Evolutionary conservation across 23 tunicate species (phyloP).

Genomic region (Clavelina lepadiformis): DNA sequence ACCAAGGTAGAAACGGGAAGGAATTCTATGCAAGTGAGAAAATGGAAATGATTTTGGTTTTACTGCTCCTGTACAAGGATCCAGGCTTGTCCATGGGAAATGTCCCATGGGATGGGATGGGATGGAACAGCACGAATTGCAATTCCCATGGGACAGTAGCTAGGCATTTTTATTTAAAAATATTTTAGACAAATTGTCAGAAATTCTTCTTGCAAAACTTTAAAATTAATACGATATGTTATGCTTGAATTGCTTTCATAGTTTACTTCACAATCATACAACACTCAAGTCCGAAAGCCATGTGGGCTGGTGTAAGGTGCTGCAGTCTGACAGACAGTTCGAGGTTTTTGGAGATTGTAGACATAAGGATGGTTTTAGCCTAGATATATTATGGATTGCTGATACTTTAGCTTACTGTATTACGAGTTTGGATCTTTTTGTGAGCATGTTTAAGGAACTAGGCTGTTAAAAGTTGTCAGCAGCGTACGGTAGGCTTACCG

Average conservation of each 20-base stretch:
- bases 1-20: too few relatives aligned
- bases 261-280: too few relatives aligned
- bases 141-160: not conserved
- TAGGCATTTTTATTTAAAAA: not conserved
- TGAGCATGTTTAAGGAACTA: conserved; percentile 4
- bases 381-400: conserved; percentile 1
- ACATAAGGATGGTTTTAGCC: conserved; percentile 4
- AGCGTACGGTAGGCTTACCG: conserved; percentile 6
- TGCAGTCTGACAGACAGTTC: too few relatives aligned
- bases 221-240: too few relatives aligned
- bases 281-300: too few relatives aligned
- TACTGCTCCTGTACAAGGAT: too few relatives aligned
- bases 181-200: too few relatives aligned
- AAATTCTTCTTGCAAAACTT: too few relatives aligned
- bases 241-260: too few relatives aligned
- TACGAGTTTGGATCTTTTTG: conserved; percentile 1
- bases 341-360: conserved; percentile 2
- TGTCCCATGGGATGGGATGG: not conserved
- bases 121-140: not conserved
- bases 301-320: too few relatives aligned
- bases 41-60: too few relatives aligned
- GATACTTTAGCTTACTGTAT: conserved; percentile 1
- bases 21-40: too few relatives aligned
- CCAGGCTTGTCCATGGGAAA: conserved; percentile 22
- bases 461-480: conserved; percentile 2